Evolutionary conservation across 2,797 vertebrate species (phyloP).

Genomic region (Diplodus puntazzo): DNA sequence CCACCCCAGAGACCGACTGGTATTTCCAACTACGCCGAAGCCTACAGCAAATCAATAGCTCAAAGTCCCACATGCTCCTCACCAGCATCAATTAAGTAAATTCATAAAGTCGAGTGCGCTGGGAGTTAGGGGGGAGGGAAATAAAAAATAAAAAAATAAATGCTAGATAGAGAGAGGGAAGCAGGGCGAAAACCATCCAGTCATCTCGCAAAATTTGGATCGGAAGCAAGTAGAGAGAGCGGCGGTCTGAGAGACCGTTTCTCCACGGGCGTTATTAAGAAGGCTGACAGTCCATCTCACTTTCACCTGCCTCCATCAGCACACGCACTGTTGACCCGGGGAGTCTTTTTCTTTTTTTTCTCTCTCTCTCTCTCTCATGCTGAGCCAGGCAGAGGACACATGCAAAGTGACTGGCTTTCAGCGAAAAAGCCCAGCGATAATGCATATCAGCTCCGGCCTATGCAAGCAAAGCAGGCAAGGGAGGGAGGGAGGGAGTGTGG

Average conservation of each 20-base stretch:
- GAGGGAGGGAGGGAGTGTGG: constrained; percentile 3
- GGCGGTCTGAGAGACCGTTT: constrained; percentile 50
- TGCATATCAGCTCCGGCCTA: constrained; percentile 75
- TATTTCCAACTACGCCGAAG: constrained; percentile 78
- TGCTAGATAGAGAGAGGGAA: constrained; percentile 21
- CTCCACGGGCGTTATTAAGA: constrained; percentile 75
- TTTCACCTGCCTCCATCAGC: constrained; percentile 81
- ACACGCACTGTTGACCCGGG: constrained; percentile 68
- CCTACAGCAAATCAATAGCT: constrained; percentile 83
- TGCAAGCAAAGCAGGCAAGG: constrained; percentile 71
- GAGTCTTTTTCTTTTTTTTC: constrained; percentile 19
- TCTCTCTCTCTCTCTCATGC: constrained; percentile 30
- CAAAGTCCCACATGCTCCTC: constrained; percentile 76
- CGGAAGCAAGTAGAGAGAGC: constrained; percentile 42
- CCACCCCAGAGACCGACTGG: constrained; percentile 78
- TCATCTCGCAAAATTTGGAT: constrained; percentile 59
- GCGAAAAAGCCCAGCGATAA: constrained; percentile 72
- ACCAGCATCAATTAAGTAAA: constrained; percentile 82
- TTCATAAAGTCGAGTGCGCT: constrained; percentile 79
- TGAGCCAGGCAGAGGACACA: constrained; percentile 82
- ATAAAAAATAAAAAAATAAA: constrained; percentile 24
- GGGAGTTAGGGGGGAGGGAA: constrained; percentile 43
- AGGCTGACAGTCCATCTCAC: constrained; percentile 75
- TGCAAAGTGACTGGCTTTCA: constrained; percentile 82
- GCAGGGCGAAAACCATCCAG: constrained; percentile 30